These are phyloP conservation scores for Trichomycterus rosablanca DNA, from an alignment of 2,113 vertebrate genomes.

Conservation along the genomic window DNA sequence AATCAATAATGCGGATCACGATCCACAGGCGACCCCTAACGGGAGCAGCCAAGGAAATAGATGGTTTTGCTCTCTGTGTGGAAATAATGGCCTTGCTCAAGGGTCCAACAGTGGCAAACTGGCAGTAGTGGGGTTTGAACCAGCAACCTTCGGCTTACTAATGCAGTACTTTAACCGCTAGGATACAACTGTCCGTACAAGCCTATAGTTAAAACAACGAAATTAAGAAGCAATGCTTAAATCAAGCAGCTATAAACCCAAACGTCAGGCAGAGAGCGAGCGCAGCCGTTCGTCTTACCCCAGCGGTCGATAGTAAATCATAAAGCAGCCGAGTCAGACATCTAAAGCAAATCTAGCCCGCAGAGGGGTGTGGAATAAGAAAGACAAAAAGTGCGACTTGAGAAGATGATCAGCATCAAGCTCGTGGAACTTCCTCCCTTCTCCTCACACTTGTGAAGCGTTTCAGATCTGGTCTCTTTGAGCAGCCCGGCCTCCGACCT, in stretches of 20 bases:
- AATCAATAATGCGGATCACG: no score
- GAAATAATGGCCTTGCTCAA: no score
- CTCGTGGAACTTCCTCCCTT: conserved; percentile 51
- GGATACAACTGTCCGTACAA: background rate
- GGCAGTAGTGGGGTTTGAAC: no score
- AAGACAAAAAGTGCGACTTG: background rate
- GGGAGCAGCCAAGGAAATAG: no score
- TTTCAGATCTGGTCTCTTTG: conserved; percentile 47
- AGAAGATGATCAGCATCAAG: conserved; percentile 22
- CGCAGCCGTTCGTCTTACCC: conserved; percentile 3
- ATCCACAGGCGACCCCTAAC: no score
- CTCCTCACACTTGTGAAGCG: conserved; percentile 15
- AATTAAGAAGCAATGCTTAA: conserved; percentile 11
- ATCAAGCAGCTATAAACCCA: conserved; percentile 10
- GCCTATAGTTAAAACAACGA: conserved; percentile 4
- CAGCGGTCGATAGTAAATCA: conserved; percentile 15
- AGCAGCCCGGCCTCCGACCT: conserved; percentile 39
- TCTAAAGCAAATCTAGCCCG: conserved; percentile 18
- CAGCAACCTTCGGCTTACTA: no score
- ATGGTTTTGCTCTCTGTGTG: no score
- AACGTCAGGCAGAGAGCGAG: conserved; percentile 8
- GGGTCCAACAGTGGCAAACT: no score
- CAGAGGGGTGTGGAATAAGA: conserved; percentile 4
- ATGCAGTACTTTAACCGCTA: no score
- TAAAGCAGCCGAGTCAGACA: background rate